Conservation (phyloP, 2,113 vertebrate genomes). For the Pyrgilauda ruficollis region DNA sequence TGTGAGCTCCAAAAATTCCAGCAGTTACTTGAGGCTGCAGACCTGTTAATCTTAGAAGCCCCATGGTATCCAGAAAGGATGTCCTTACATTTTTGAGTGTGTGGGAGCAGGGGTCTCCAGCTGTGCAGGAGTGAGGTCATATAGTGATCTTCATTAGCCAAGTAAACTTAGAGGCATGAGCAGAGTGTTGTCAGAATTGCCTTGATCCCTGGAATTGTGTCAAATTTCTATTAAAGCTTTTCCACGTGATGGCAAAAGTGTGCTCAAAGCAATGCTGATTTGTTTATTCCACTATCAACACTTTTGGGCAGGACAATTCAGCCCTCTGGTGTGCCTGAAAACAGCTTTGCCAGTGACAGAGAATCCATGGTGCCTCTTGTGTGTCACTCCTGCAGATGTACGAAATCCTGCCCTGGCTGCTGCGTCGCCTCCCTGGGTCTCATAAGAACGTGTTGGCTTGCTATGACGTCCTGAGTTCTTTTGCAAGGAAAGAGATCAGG, state of each 20-base stretch:
- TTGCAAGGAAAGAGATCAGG: conserved; percentile 45
- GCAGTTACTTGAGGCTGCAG: neutral
- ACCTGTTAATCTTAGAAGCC: neutral
- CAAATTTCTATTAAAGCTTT: neutral
- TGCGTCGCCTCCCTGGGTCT: conserved; percentile 36
- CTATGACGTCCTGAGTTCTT: neutral
- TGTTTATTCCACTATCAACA: neutral
- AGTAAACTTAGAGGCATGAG: neutral
- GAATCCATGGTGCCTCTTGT: neutral
- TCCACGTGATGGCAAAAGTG: neutral
- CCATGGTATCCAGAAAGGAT: neutral
- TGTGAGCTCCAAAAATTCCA: neutral
- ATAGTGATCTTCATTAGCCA: neutral
- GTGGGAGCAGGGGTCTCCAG: neutral
- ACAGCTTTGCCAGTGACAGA: neutral
- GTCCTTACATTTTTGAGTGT: neutral
- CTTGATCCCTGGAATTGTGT: neutral
- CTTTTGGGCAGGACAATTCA: neutral
- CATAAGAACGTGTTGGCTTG: neutral
- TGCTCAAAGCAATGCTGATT: neutral
- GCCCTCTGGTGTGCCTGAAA: neutral
- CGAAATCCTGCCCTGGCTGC: conserved; percentile 21
- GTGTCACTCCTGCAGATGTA: conserved; percentile 28
- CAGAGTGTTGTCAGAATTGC: neutral
- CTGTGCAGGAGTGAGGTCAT: neutral